These are phyloP conservation scores for Thamnaconus septentrionalis DNA, from an alignment of 2,113 vertebrate genomes.

Conservation along the genomic window DNA sequence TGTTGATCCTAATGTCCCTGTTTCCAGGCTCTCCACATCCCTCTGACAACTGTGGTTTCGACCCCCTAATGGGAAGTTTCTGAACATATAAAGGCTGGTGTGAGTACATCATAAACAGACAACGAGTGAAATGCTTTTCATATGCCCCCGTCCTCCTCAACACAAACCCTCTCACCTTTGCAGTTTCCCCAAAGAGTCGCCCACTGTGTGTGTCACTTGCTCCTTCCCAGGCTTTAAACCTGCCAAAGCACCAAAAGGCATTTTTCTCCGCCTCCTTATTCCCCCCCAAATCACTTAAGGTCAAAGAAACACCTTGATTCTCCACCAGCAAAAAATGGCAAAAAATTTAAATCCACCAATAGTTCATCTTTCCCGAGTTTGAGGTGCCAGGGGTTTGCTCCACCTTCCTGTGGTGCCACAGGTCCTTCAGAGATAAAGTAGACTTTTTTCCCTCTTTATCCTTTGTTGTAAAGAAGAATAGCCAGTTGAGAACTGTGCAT, in stretches of 20 bases:
- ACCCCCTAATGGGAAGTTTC: neutral
- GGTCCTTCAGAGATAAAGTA: slow-evolving; percentile 32
- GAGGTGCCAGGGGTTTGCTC: slow-evolving; percentile 37
- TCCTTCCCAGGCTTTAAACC: slow-evolving; percentile 87
- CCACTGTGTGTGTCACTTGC: slow-evolving; percentile 85
- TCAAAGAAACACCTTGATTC: slow-evolving; percentile 33
- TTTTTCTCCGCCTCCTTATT: slow-evolving; percentile 48
- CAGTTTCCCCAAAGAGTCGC: slow-evolving; percentile 88
- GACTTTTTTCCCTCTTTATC: slow-evolving; percentile 23
- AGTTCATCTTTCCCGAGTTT: slow-evolving; percentile 57
- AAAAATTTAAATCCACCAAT: slow-evolving; percentile 57
- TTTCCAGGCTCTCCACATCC: slow-evolving; percentile 10
- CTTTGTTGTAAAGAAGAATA: slow-evolving; percentile 3
- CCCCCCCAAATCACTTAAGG: slow-evolving; percentile 24
- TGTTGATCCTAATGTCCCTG: slow-evolving; percentile 3
- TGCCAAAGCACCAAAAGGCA: slow-evolving; percentile 87
- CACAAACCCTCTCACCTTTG: slow-evolving; percentile 85
- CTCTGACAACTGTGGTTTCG: slow-evolving; percentile 10
- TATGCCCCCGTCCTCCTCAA: slow-evolving; percentile 2
- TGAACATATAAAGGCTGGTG: too few relatives aligned
- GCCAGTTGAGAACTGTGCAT: slow-evolving; percentile 27
- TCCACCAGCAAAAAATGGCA: slow-evolving; percentile 20
- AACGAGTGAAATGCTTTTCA: neutral
- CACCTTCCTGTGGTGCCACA: slow-evolving; percentile 44
- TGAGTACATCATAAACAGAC: too few relatives aligned